Evolutionary conservation across 2,113 vertebrate species (phyloP), one percentile per base, ranked within the genome.

Genomic region (Phaethornis superciliosus): DNA sequence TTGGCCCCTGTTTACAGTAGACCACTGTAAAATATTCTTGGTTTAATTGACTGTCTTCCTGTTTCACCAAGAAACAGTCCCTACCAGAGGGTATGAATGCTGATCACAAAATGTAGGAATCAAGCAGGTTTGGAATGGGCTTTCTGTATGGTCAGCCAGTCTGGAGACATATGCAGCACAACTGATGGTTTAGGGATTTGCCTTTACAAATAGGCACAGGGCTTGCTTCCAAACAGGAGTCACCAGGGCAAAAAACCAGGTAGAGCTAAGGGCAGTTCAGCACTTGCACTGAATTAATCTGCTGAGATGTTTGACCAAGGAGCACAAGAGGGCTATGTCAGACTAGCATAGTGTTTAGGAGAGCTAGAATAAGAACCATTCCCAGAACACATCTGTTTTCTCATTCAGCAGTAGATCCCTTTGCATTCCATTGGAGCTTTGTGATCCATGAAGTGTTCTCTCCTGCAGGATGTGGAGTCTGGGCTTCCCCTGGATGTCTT

Each of bases 311-410:
- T 40, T 80, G 70, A 30, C 26, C 12, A 18, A 24, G 42, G 21
- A 76, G 28, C 8, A 7, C 6, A 18, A 7, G 32, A 64, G 22
- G 35, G 12, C 22, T 76, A 3, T 79, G 81, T 56, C 75, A 71
- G 58, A 52, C 23, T 46, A 64, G 26, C 19, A 21, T 1, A 6
- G 28, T 2, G 0, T 22, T 74, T 1, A 0, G 1, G 4, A 17
- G 81, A 35, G 7, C 5, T 79, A 23, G 10, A 71, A 2, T 78
- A 19, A 59, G 72, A 81, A 15, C 27, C 16, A 7, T 15, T 70
- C 37, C 52, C 30, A 33, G 15, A 4, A 42, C 7, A 22, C 15
- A 7, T 20, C 47, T 17, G 0, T 44, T 65, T 62, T 23, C 14
- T 82, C 30, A 3, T 62, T 69, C 19, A 35, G 35, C 49, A 65